Base-by-base conservation (phyloP, 2,888 invertebrate genomes). In the Scaptomyza caliginosa region DNA sequence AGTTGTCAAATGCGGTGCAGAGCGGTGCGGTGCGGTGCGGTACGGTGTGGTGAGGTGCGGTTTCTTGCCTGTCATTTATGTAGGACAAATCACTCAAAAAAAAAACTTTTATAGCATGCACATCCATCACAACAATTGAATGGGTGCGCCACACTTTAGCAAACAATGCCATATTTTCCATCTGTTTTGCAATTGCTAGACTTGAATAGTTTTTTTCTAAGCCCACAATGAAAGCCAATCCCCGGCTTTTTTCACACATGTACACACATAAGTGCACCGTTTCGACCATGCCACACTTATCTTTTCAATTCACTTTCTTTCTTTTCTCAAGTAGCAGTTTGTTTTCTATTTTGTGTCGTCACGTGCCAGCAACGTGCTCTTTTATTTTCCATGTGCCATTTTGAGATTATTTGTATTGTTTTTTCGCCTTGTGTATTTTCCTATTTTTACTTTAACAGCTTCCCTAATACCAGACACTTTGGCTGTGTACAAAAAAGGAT, bases 391-490 rank as follows among this genome's bases (percentile, higher is more conserved):
- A 46, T 67, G 67, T 69, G 46, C 54, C 77, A 79, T 76, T 81
- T 83, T 59, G 43, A 54, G 88, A 87, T 85, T 85, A 72, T 68
- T 85, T 82, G 66, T 43, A 67, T 79, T 83, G 72, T 79, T 63
- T 62, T 66, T 46, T n/a, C 39, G 36, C 48, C 16, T 7, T 54
- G 46, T 46, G 26, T 46, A 17, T 52, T 48, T 50, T 10, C 6
- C 28, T 48, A 34, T 32, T 51, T 34, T 34, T 48, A 19, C 42
- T 48, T 46, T 50, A 17, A 50, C 23, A 19, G 13, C 24, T 56
- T 17, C 16, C 34, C 56, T 56, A 52, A 59, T 63, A 34, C 62
- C 59, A 56, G 68, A 64, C 78, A 74, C 67, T 64, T 56, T 57
- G 36, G 16, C 17, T 23, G 10, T n/a, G n/a, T n/a, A 0, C 11